Conservation (phyloP, 2,797 vertebrate genomes). For the Monodelphis domestica region DNA sequence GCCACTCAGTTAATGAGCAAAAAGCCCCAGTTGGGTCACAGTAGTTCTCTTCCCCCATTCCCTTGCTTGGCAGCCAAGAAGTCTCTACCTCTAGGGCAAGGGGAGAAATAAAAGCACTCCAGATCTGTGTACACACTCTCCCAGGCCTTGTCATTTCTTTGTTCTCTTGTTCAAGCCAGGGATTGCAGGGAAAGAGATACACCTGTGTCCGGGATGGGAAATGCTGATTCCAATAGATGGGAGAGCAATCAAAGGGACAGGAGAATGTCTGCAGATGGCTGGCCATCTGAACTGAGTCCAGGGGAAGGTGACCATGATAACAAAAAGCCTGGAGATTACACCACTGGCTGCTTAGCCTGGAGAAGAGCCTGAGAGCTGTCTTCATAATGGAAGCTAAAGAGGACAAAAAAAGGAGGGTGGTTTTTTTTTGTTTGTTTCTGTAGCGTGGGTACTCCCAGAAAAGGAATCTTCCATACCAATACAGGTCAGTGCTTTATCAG, state of each 20-base stretch:
- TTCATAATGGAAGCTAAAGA: neutral
- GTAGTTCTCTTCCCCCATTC: neutral
- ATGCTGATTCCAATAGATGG: neutral
- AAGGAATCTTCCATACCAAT: neutral
- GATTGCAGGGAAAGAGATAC: neutral
- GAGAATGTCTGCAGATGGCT: neutral
- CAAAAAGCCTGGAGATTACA: neutral
- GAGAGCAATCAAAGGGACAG: neutral
- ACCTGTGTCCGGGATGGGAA: neutral
- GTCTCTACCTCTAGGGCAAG: neutral
- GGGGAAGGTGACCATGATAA: neutral
- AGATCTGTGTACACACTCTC: neutral
- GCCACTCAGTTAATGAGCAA: neutral
- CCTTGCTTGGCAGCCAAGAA: neutral
- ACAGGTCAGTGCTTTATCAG: neutral
- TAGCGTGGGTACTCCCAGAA: neutral
- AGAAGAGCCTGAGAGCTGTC: neutral
- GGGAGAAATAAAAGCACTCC: neutral
- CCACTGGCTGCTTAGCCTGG: neutral
- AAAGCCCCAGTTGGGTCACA: neutral
- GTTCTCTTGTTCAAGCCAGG: no score
- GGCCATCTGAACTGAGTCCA: neutral
- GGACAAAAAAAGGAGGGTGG: no score
- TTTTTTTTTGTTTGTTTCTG: neutral
- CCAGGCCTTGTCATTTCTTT: neutral